Evolutionary conservation across 23 tunicate genomes (phyloP), one percentile per base, ranked within the genome.

Genomic region (Halocynthia roretzi): DNA sequence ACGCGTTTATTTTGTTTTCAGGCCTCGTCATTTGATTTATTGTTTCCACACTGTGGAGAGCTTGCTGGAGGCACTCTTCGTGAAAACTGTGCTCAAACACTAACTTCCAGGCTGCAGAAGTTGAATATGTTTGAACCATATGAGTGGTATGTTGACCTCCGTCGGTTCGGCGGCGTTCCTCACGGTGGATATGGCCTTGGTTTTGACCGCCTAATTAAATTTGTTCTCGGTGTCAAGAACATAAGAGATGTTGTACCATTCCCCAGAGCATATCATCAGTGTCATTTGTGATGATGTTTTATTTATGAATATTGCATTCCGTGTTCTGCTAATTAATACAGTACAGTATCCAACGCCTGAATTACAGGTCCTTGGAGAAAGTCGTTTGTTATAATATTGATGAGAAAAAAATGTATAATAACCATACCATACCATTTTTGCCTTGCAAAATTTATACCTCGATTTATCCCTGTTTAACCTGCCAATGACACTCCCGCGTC

Each of bases 181-280:
- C 97, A 91, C 54, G 87, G 82, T 6, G 97, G 97, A 9, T 91
- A 81, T 60, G 97, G 97, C 49, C 65, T 91, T 83, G 97, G 97
- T 0, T 91, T 91, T 72, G 97, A 91, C 63, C 71, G 97, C 8
- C 57, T 91, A 50, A 56, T 91, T n/a, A 73, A 80, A 7, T 91
- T 91, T 78, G 48, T 82, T 40, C 56, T 83, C 22, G 97, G 91
- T 57, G 67, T 82, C 31, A 70, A 67, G 58, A 85, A 91, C 80
- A 91, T 91, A 9, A 64, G 81, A 66, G 97, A 91, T 76, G 91
- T 80, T 8, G 86, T 85, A 54, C 97, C 97, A 15, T 91, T 91
- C 81, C 97, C 97, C 48, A 70, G 97, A 5, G 58, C 75, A 20
- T 53, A 31, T 31, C 44, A 31, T 31, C 44, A 31, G 44, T 31